A percentile compares a stretch with the other conserved stretches of the same genome.
These are phyloP conservation scores for Lepidotrigona ventralis DNA, from an alignment of 1,140 invertebrate genomes.

Conservation along the genomic window DNA sequence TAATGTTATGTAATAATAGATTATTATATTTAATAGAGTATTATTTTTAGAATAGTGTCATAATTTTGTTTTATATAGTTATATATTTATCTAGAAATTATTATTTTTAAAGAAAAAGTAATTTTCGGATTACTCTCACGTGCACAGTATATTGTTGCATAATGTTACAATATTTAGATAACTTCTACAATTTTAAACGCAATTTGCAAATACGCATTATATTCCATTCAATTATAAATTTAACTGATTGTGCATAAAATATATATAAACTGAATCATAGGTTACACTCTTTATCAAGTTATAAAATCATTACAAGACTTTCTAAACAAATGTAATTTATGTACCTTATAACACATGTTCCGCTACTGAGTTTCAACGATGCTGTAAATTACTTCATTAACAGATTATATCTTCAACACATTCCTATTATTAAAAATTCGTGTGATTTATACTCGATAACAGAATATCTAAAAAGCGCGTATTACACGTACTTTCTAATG, in stretches of 20 bases:
- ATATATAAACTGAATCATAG: neutral
- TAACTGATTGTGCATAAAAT: constrained; percentile 1
- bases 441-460: neutral
- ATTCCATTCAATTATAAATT: neutral
- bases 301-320: no score
- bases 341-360: no score
- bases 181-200: neutral
- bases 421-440: neutral
- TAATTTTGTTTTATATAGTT: neutral
- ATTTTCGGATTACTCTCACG: neutral
- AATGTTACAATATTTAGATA: neutral
- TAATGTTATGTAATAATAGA: neutral
- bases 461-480: neutral
- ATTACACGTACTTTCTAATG: neutral
- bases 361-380: neutral
- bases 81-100: neutral
- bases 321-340: no score
- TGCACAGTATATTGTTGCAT: neutral
- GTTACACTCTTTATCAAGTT: neutral
- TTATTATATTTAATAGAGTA: neutral
- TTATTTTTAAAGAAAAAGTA: neutral
- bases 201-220: neutral
- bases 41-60: neutral
- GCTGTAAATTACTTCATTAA: neutral
- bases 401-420: neutral